phyloP scores from a whole-genome alignment of 2,113 vertebrate species.

The Chamaea fasciata region DNA sequence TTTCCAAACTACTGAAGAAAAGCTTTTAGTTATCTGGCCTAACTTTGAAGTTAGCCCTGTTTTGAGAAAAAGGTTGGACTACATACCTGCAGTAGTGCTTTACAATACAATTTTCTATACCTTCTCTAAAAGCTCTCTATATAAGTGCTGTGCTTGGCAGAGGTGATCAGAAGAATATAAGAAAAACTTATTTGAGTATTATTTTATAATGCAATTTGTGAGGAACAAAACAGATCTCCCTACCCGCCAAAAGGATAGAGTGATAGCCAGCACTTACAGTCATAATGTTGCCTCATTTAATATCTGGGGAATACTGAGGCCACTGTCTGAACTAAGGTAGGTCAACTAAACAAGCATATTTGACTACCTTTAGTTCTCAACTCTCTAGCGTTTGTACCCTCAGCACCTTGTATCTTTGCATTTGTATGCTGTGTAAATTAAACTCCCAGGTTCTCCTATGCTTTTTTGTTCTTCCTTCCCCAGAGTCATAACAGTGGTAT shows the following conservation, averaged over 20 bases:
- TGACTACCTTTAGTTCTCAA: background rate
- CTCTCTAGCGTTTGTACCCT: background rate
- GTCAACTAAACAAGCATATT: background rate
- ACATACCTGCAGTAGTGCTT: background rate
- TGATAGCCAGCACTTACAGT: background rate
- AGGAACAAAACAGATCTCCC: background rate
- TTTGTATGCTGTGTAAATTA: rapidly evolving
- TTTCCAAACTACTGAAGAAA: background rate
- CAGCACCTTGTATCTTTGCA: background rate
- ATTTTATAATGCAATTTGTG: background rate
- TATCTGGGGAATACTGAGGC: background rate
- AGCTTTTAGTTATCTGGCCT: background rate
- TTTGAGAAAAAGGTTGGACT: background rate
- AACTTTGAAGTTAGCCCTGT: background rate
- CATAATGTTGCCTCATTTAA: background rate
- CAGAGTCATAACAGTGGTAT: background rate
- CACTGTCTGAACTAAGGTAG: background rate
- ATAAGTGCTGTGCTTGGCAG: background rate
- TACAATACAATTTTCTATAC: background rate
- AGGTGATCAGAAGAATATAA: background rate
- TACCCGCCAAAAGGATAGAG: background rate
- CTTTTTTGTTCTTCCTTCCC: background rate
- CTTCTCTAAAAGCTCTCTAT: background rate
- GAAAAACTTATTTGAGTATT: background rate
- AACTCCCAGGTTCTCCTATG: background rate